Percentiles rank a stretch among this genome's conserved stretches.
Conservation (phyloP, 2,888 invertebrate genomes). For the Pseudanteris insignis region DNA sequence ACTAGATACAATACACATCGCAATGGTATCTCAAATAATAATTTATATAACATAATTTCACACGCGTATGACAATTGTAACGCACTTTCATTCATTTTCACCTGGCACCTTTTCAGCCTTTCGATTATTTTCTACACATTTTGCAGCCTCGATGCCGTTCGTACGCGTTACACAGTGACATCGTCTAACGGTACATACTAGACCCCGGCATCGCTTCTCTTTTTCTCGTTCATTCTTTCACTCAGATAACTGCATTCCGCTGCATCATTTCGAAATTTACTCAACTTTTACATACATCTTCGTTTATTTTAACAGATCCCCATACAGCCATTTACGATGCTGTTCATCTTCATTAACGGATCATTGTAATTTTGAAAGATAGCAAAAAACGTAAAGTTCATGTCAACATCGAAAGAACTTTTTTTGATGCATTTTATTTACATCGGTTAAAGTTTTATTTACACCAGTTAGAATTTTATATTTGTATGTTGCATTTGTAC, state of each 20-base stretch:
- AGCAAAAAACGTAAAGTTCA: too few relatives aligned
- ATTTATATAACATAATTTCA: slow-evolving; percentile 13
- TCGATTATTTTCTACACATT: slow-evolving; percentile 37
- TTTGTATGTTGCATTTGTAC: too few relatives aligned
- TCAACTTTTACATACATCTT: slow-evolving; percentile 31
- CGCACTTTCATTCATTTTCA: slow-evolving; percentile 28
- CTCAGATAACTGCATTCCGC: slow-evolving; percentile 36
- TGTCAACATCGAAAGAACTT: slow-evolving; percentile 1
- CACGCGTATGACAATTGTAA: slow-evolving; percentile 7
- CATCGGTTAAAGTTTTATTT: background rate
- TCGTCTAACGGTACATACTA: slow-evolving; percentile 37
- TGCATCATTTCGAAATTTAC: slow-evolving; percentile 29
- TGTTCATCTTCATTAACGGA: slow-evolving; percentile 4
- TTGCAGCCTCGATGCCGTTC: slow-evolving; percentile 20
- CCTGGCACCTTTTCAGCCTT: slow-evolving; percentile 17
- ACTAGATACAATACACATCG: too few relatives aligned
- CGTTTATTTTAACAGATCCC: slow-evolving; percentile 21
- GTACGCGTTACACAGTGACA: slow-evolving; percentile 39
- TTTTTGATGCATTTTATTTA: background rate
- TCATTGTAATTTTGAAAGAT: background rate
- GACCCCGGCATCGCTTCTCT: slow-evolving; percentile 26
- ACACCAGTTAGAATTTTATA: too few relatives aligned
- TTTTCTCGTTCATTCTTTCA: slow-evolving; percentile 21
- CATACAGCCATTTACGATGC: slow-evolving; percentile 19
- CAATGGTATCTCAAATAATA: too few relatives aligned